These are phyloP conservation scores for Neoitamus cyanurus DNA, from an alignment of 2,888 invertebrate species.

Conservation along the genomic window DNA sequence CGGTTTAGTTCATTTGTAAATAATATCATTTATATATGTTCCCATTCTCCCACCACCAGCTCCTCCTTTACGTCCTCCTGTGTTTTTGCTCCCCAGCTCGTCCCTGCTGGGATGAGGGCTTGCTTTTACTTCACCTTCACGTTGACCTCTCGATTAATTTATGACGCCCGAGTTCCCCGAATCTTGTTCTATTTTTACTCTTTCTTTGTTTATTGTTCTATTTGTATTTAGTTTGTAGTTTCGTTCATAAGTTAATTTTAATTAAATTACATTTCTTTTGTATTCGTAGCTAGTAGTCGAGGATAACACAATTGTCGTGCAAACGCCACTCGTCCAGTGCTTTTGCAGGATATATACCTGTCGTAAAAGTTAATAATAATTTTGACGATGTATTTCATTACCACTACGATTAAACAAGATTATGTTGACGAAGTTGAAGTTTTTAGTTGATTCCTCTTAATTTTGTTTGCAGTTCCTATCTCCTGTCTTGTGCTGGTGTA, in stretches of 20 bases:
- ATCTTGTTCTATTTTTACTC: neutral
- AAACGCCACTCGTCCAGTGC: neutral
- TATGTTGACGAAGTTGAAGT: slow-evolving; percentile 31
- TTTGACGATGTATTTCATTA: slow-evolving; percentile 37
- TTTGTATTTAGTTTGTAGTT: slow-evolving; percentile 30
- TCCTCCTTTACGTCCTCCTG: neutral
- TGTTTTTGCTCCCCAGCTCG: neutral
- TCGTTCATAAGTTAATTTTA: slow-evolving; percentile 29
- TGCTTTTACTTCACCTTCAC: neutral
- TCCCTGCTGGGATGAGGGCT: neutral
- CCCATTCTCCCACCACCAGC: neutral
- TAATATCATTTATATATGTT: slow-evolving; percentile 38
- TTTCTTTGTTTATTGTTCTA: slow-evolving; percentile 37
- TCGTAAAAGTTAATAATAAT: slow-evolving; percentile 39
- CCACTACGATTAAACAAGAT: slow-evolving; percentile 35
- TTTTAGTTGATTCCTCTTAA: slow-evolving; percentile 4
- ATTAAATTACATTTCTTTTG: slow-evolving; percentile 29
- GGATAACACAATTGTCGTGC: slow-evolving; percentile 19
- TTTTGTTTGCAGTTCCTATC: neutral
- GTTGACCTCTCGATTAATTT: slow-evolving; percentile 23
- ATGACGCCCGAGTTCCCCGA: neutral
- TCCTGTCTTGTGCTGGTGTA: neutral
- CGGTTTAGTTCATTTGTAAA: slow-evolving; percentile 37
- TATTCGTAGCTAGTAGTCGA: slow-evolving; percentile 25
- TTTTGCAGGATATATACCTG: slow-evolving; percentile 22